Evolutionary conservation across 2,797 vertebrate genomes (phyloP).

Genomic region (Pterois miles): DNA sequence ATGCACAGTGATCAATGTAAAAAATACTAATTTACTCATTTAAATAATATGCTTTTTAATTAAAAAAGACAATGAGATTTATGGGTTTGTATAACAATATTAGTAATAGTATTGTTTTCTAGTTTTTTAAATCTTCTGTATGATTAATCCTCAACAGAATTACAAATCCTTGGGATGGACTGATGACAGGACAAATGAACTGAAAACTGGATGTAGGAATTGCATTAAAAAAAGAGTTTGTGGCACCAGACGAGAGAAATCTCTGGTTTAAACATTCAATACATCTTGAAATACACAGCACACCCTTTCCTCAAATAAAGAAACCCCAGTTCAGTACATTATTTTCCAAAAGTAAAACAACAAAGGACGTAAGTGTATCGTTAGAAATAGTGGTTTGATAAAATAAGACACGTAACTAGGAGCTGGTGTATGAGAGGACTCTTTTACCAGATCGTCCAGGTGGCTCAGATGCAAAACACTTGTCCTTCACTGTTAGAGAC

Average conservation of each 20-base stretch:
- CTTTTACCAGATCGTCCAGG: slow-evolving; percentile 5
- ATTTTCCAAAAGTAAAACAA: background rate
- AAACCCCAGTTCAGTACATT: background rate
- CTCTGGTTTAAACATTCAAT: background rate
- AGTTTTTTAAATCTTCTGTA: background rate
- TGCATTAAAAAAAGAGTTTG: background rate
- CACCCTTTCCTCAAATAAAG: background rate
- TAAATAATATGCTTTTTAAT: no score
- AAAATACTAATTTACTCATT: no score
- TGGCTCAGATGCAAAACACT: slow-evolving; percentile 20
- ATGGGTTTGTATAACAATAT: background rate
- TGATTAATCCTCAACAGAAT: background rate
- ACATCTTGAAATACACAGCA: background rate
- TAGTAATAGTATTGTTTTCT: background rate
- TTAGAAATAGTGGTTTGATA: background rate
- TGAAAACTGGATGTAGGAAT: background rate
- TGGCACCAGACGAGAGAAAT: background rate
- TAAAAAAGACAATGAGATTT: no score
- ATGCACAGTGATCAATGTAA: no score
- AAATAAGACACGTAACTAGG: background rate
- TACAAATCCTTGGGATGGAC: background rate
- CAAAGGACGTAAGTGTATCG: background rate
- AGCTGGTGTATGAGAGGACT: background rate
- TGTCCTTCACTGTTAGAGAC: background rate
- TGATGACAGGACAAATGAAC: background rate